Evolutionary conservation across 2,888 invertebrate genomes (phyloP), one percentile per base, ranked within the genome.

Genomic region (Notocelia uddmanniana): DNA sequence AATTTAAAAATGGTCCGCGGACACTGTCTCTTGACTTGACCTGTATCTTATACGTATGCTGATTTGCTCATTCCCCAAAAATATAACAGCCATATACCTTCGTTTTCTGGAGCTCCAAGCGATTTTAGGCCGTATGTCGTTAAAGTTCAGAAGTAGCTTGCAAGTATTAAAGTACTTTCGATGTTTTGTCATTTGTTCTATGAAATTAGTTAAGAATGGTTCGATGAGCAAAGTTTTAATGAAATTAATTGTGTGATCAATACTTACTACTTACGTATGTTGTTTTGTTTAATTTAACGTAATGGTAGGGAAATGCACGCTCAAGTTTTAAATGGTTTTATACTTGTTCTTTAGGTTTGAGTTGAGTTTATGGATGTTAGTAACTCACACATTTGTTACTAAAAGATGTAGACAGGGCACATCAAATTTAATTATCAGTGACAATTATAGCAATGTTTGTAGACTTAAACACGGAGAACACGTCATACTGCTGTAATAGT

Each of bases 91-190:
- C n/a, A n/a, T 74, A 76, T 76, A 73, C 69, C 69, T 77, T 11
- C n/a, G n/a, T 10, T 50, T 10, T 19, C 19, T 10, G 19, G 50
- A 75, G 71, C 74, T 69, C 72, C 18, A 71, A 76, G 73, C 79
- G 76, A 76, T 11, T 11, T 50, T 19, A 18, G 10, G 18, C 10
- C n/a, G 19, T 50, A 19, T 50, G 19, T 10, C 19, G 0, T 19
- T 19, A 50, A 50, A 50, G 50, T 50, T 50, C 11, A 50, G 19
- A 50, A 10, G 50, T 18, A n/a, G 6, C 45, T 45, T 45, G 45
- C 45, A 6, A 9, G 37, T 37, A 15, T n/a, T 15, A n/a, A 41
- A 15, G 41, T 15, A 6, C 3, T 31, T 31, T 31, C 5, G 31
- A 45, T 21, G 41, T 45, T 60, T 37, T 9, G 9, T n/a, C n/a